Evolutionary conservation across 2,888 invertebrate species (phyloP), one percentile per base, ranked within the genome.

Genomic region (Drosophila koepferae): DNA sequence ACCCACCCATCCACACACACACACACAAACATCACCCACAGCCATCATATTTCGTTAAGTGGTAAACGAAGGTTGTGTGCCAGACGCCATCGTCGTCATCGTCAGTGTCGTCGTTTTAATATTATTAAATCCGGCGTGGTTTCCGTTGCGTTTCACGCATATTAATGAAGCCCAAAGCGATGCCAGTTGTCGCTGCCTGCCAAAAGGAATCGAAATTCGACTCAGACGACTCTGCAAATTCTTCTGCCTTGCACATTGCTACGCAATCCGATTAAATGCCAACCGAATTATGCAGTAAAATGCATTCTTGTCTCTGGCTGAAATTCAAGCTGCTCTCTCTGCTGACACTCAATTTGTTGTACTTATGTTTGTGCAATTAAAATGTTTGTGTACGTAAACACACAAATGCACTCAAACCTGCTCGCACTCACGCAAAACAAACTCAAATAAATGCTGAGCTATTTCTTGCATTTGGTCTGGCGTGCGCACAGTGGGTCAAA

Each of bases 191-290:
- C 36, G 48, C 20, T 10, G 40, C 38, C 28, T 14, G 43, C 20
- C 49, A 48, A 53, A 58, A 56, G 46, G 34, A 44, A 49, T 38
- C 54, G 49, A 49, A 16, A 14, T n/a, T 36, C 54, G 54, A 38
- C 36, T 38, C 38, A 5, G 23, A 54, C 20, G 54, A 8, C 49
- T 36, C 9, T 7, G 41, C 3, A 55, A 7, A 28, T 34, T 18
- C 31, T 40, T 18, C 31, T 36, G 58, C 18, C 80, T 77, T 77
- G 72, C 72, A 60, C 56, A 54, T 48, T 48, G 53, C 53, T 48
- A 44, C 59, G 7, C 65, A 83, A 83, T 84, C 86, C 83, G 90
- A 80, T 88, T 90, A 88, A 86, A 80, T 53, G 86, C 61, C 69
- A n/a, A 70, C 66, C 20, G 71, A 73, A 71, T 82, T 70, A 65